A percentile compares a stretch with the other conserved stretches of the same genome.
Evolutionary conservation across 2,113 vertebrate species (phyloP).

Genomic region (Prunella himalayana): DNA sequence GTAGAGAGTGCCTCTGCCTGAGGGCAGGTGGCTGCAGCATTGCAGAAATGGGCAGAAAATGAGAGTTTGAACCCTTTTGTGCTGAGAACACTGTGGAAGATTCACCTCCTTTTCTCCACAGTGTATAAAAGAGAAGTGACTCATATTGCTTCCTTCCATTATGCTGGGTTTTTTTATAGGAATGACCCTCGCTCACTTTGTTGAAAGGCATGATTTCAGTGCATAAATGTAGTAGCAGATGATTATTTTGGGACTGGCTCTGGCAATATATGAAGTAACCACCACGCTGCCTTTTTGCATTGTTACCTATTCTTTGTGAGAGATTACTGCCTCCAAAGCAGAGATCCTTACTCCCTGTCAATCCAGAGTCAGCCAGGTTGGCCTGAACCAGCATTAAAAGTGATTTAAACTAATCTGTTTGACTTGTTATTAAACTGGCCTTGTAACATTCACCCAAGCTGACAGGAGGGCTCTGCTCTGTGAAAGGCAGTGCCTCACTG

Average conservation of each 20-base stretch:
- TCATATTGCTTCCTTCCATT: neutral
- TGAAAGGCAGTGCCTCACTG: neutral
- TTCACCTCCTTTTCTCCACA: neutral
- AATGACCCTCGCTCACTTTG: neutral
- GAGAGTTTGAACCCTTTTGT: neutral
- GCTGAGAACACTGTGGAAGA: neutral
- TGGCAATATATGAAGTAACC: neutral
- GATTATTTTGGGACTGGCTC: neutral
- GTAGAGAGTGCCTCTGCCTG: neutral
- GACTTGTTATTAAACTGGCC: neutral
- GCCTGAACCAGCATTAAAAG: neutral
- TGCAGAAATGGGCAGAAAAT: neutral
- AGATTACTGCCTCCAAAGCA: neutral
- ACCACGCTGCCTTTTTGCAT: neutral
- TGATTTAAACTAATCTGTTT: constrained; percentile 19
- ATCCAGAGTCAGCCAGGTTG: neutral
- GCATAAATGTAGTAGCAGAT: neutral
- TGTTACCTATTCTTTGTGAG: neutral
- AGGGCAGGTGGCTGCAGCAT: neutral
- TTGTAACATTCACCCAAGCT: neutral
- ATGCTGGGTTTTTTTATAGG: neutral
- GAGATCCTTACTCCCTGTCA: neutral
- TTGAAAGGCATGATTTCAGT: neutral
- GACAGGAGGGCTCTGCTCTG: neutral
- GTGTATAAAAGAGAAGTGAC: neutral